Percentiles rank a stretch among this genome's conserved stretches.
Conservation (phyloP, 1,140 invertebrate genomes). For the Diachasmimorpha longicaudata region DNA sequence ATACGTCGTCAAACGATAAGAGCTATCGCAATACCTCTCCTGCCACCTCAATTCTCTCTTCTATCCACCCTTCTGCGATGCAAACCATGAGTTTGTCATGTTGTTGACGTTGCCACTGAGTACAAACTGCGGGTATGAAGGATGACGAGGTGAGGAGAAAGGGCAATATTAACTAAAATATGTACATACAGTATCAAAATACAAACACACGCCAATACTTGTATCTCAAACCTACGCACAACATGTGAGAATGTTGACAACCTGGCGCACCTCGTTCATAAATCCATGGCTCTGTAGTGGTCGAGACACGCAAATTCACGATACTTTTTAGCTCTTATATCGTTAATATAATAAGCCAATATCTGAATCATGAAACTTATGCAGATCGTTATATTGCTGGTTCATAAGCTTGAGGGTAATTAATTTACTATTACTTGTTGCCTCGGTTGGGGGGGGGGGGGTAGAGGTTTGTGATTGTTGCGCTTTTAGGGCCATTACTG, state of each 20-base stretch:
- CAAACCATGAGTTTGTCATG: not conserved
- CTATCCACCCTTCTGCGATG: conserved; percentile 12
- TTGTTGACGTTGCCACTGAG: not conserved
- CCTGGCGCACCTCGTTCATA: conserved; percentile 20
- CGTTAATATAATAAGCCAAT: not conserved
- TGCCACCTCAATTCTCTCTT: conserved; percentile 20
- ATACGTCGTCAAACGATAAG: conserved; percentile 33
- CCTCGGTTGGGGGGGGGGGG: not conserved
- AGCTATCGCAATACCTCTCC: conserved; percentile 27
- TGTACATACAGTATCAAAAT: not conserved
- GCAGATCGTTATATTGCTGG: not conserved
- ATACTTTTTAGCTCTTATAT: conserved; percentile 1
- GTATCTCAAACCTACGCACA: not conserved
- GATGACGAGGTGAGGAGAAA: not conserved
- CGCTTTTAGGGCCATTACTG: not conserved
- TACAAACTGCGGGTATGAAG: not conserved
- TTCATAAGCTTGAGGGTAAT: not conserved
- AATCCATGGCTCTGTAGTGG: not conserved
- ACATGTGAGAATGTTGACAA: conserved; percentile 7
- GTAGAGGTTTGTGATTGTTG: too few relatives aligned
- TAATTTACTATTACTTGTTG: not conserved
- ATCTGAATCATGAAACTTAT: not conserved
- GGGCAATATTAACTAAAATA: not conserved
- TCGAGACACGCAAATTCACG: conserved; percentile 8
- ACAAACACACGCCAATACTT: not conserved